Evolutionary conservation across 2,888 invertebrate species (phyloP).

Genomic region (Actias luna): DNA sequence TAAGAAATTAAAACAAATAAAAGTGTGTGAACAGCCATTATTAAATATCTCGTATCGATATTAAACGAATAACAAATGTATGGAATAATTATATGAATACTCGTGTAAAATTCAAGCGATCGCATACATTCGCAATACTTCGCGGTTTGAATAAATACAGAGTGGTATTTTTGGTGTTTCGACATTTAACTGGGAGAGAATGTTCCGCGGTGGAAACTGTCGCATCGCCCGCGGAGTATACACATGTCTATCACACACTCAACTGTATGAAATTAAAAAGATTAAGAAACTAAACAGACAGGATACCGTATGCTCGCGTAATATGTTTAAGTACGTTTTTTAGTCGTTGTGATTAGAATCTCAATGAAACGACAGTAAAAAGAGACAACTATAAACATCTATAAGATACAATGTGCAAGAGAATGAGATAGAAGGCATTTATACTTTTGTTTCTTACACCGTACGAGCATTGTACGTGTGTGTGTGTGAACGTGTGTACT

Average conservation of each 20-base stretch:
- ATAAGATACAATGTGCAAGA: too few species aligned
- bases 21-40: background rate
- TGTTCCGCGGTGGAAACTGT: background rate
- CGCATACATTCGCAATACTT: background rate
- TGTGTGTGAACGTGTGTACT: too few species aligned
- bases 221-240: background rate
- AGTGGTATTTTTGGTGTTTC: constrained; percentile 3
- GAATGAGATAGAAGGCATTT: too few species aligned
- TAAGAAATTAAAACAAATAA: background rate
- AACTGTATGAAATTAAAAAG: background rate
- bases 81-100: background rate
- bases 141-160: background rate
- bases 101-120: background rate
- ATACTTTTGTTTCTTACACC: too few species aligned
- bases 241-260: constrained; percentile 5
- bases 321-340: too few species aligned
- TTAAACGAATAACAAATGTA: background rate
- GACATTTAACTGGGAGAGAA: background rate
- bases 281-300: background rate
- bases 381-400: too few species aligned
- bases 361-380: too few species aligned
- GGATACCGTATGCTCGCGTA: background rate
- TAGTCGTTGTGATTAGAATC: too few species aligned
- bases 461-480: too few species aligned
- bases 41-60: background rate